Evolutionary conservation across 2,888 invertebrate species (phyloP).

Genomic region (Bugulina stolonifera): DNA sequence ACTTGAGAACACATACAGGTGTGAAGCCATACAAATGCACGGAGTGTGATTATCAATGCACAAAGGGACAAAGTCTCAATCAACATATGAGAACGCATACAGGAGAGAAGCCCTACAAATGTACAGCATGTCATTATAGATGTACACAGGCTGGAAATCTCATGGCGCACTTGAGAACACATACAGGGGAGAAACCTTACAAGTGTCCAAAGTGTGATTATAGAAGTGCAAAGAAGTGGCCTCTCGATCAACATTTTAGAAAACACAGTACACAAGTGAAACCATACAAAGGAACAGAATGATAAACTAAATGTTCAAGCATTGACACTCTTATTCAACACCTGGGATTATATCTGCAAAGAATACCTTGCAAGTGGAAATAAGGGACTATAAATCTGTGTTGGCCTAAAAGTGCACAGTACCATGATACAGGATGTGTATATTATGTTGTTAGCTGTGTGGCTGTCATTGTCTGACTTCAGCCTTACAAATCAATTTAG

Average conservation of each 20-base stretch:
- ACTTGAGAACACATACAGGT: neutral
- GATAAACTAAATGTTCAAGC: too few species aligned
- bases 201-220: neutral
- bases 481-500: too few species aligned
- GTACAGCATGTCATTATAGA: neutral
- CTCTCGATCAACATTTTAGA: neutral
- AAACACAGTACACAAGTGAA: neutral
- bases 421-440: too few species aligned
- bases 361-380: too few species aligned
- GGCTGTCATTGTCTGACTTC: too few species aligned
- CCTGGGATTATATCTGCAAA: too few species aligned
- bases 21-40: neutral
- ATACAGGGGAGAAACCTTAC: neutral
- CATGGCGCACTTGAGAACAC: neutral
- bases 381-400: too few species aligned
- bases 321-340: too few species aligned
- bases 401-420: too few species aligned
- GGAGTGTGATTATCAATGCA: neutral
- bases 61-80: neutral
- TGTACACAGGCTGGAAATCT: neutral
- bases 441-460: too few species aligned
- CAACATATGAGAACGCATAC: neutral
- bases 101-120: neutral
- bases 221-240: neutral
- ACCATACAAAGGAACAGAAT: too few species aligned